These are phyloP conservation scores for Pterostichus madidus DNA, from an alignment of 2,888 invertebrate genomes.

Conservation along the genomic window DNA sequence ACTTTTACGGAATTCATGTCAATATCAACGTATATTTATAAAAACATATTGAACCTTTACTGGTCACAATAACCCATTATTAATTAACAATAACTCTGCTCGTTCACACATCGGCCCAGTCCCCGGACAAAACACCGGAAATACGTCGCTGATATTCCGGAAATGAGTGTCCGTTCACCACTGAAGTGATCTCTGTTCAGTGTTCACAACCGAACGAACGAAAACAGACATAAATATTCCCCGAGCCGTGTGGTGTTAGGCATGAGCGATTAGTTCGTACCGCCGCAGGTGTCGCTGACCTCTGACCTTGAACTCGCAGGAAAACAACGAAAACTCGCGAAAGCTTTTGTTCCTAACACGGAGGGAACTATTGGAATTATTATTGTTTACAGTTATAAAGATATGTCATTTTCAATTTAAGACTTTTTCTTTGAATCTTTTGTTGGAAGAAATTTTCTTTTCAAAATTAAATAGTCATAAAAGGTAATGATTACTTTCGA, in stretches of 20 bases:
- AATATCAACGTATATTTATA: too few relatives aligned
- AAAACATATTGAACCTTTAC: too few relatives aligned
- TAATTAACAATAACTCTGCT: constrained; percentile 2
- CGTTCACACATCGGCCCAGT: neutral
- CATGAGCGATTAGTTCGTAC: neutral
- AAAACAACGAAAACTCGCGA: constrained; percentile 2
- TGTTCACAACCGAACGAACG: too few relatives aligned
- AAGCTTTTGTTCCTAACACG: neutral
- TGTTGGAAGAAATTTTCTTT: too few relatives aligned
- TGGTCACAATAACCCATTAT: neutral
- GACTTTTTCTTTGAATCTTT: too few relatives aligned
- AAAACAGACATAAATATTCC: neutral
- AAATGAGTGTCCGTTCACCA: constrained; percentile 12
- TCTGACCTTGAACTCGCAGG: constrained; percentile 17
- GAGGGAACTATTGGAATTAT: neutral
- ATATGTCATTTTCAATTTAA: too few relatives aligned
- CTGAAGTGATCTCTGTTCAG: neutral
- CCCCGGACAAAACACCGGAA: neutral
- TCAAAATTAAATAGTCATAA: too few relatives aligned
- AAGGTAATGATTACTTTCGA: too few relatives aligned
- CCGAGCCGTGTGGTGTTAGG: constrained; percentile 2
- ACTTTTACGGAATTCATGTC: too few relatives aligned
- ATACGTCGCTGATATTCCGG: constrained; percentile 2
- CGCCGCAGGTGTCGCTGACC: constrained; percentile 14
- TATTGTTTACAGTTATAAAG: too few relatives aligned